Conservation (phyloP, 2,888 invertebrate genomes). For the Andricus quercusramuli region DNA sequence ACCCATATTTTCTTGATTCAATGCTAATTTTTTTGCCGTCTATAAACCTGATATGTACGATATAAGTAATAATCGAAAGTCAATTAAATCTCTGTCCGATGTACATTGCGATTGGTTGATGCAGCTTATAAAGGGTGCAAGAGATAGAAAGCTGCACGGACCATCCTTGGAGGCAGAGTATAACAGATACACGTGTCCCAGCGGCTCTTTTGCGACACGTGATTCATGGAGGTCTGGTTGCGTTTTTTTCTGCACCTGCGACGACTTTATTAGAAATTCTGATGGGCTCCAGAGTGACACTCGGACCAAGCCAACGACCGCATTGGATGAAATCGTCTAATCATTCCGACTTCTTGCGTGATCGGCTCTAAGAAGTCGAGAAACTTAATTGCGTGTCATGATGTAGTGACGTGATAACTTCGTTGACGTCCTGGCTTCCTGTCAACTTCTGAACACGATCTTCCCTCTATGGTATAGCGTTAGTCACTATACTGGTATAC, state of each 20-base stretch:
- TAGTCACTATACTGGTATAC: neutral
- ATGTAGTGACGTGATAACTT: slow-evolving; percentile 69
- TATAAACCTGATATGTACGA: too few relatives aligned
- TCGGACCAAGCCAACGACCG: slow-evolving; percentile 63
- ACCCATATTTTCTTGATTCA: too few relatives aligned
- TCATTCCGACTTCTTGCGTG: slow-evolving; percentile 64
- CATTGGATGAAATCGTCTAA: slow-evolving; percentile 63
- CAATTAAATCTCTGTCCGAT: neutral
- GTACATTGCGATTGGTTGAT: neutral
- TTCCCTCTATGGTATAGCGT: neutral
- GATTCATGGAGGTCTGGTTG: slow-evolving; percentile 76
- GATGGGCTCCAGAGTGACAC: slow-evolving; percentile 71
- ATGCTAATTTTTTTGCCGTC: too few relatives aligned
- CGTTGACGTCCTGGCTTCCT: slow-evolving; percentile 54
- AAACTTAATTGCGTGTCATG: slow-evolving; percentile 53
- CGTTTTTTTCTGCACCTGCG: slow-evolving; percentile 74
- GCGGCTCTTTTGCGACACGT: slow-evolving; percentile 73
- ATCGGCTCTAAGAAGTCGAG: slow-evolving; percentile 50
- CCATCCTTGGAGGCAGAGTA: slow-evolving; percentile 57
- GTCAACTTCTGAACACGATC: neutral
- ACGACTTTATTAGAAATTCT: slow-evolving; percentile 78
- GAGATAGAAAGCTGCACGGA: slow-evolving; percentile 56
- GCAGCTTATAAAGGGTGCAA: slow-evolving; percentile 40
- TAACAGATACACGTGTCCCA: slow-evolving; percentile 74
- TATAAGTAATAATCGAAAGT: neutral